Base-by-base conservation (phyloP, 2,113 vertebrate genomes). In the Gyps fulvus region DNA sequence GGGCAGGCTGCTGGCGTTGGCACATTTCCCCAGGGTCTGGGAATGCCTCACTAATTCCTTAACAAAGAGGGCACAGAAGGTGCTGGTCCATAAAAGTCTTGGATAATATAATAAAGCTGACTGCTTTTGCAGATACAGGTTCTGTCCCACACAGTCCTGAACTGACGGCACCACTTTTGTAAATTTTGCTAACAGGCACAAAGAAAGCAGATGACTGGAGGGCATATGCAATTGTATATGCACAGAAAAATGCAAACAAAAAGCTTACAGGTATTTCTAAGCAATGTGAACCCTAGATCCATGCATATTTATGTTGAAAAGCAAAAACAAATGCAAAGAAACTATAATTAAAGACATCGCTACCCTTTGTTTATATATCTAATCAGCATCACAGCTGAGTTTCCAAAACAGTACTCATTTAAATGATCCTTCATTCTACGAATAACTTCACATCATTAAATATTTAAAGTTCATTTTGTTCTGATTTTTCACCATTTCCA, bases 351-450 rank as follows among this genome's bases (percentile, higher is more conserved):
- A 92, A 94, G 26, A 86, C 63, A 83, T 34, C 3, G 3, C 50
- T 74, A 87, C 54, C 69, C 91, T 93, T 89, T 93, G 67, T 92
- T 97, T 95, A 93, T 27, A 5, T 40, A 79, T 40, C 59, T 97
- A 95, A 93, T 89, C 72, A 93, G 81, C 66, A 70, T 23, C 66
- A 79, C 5, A 55, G 73, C 22, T 90, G 67, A 88, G 79, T 84
- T 95, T 86, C 85, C 92, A 94, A 85, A 96, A 79, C 66, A 84
- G 77, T 38, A 59, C 32, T 61, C 52, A 70, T 87, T 94, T 83
- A 86, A 95, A 83, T 42, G 17, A 92, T 82, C 67, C 47, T 87
- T 89, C 47, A 25, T 54, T 83, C 76, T 87, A 91, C 8, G 3
- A 96, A 84, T 79, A 94, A 63, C 42, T 62, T 89, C 38, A 50